A percentile compares a stretch with the other conserved stretches of the same genome.
These are phyloP conservation scores for Trichechus manatus DNA, from an alignment of 2,113 vertebrate species.

Conservation along the genomic window DNA sequence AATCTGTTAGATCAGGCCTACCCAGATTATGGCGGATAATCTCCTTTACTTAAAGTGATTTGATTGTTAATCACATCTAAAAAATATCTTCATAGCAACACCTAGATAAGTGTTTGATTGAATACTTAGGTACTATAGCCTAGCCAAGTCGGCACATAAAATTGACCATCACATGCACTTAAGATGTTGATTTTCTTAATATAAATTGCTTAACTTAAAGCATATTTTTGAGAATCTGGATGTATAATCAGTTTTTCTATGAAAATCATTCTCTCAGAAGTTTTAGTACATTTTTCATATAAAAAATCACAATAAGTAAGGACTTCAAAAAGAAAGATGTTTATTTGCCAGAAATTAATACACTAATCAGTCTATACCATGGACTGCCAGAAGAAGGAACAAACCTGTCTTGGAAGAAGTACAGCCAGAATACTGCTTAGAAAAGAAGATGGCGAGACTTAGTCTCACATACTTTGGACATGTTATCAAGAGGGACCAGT, in stretches of 20 bases:
- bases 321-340: neutral
- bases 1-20: neutral
- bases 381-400: too few species aligned
- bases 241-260: neutral
- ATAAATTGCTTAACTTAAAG: constrained; percentile 21
- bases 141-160: neutral
- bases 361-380: neutral
- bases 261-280: neutral
- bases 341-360: neutral
- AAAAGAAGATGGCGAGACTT: too few species aligned
- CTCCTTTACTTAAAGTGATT: neutral
- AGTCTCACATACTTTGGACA: too few species aligned
- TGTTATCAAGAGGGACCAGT: too few species aligned
- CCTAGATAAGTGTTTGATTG: neutral
- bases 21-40: neutral
- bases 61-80: constrained; percentile 27
- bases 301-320: neutral
- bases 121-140: neutral
- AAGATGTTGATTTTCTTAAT: neutral
- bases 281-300: neutral
- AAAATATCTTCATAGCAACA: constrained; percentile 3
- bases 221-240: neutral
- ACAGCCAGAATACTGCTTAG: too few species aligned
- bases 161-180: neutral
- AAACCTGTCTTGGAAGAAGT: too few species aligned